Conservation (phyloP, 2,888 invertebrate genomes). For the Acanthosepion esculentum region DNA sequence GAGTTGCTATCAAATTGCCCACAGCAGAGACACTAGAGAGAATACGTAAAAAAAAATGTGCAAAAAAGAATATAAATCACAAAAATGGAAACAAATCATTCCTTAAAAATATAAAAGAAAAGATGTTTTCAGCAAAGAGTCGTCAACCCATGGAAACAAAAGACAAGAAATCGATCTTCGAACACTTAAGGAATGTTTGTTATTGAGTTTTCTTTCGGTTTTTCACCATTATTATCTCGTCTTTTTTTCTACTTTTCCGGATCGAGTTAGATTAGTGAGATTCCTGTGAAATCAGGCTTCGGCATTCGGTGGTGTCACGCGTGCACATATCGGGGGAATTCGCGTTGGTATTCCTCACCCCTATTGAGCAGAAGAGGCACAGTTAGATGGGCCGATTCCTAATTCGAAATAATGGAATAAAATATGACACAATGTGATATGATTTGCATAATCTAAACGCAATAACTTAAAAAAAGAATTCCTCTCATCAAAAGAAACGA, state of each 20-base stretch:
- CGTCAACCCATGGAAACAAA: not conserved
- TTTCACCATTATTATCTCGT: not conserved
- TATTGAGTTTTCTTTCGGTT: not conserved
- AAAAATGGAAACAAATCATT: no score
- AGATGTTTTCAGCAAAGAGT: no score
- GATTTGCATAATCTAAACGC: no score
- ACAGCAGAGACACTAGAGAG: not conserved
- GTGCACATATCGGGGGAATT: not conserved
- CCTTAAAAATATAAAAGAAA: no score
- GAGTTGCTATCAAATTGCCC: not conserved
- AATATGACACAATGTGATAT: no score
- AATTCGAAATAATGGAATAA: no score
- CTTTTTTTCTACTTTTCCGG: not conserved
- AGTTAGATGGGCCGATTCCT: no score
- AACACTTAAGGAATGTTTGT: slow-evolving; percentile 14
- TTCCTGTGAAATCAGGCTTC: not conserved
- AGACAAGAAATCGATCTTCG: not conserved
- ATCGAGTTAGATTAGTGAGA: not conserved
- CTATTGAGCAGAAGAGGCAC: no score
- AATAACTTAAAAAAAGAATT: no score
- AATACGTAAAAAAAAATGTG: not conserved
- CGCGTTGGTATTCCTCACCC: no score
- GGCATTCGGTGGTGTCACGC: not conserved
- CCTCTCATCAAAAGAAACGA: no score
- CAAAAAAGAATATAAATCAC: no score